These are phyloP conservation scores for Chaenocephalus aceratus DNA, from an alignment of 2,113 vertebrate genomes.

Conservation along the genomic window DNA sequence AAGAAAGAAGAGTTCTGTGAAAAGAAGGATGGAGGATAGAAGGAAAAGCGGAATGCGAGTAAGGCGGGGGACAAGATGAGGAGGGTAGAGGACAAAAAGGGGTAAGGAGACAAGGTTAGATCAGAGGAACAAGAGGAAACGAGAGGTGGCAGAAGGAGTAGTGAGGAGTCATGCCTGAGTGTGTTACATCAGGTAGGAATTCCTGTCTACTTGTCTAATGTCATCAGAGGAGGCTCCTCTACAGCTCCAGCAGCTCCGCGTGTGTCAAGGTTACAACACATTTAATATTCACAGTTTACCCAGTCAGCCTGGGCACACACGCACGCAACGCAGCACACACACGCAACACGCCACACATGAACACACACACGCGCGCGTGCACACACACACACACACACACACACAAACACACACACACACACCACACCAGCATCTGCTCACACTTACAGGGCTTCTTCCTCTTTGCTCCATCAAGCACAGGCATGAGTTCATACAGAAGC, in stretches of 20 bases:
- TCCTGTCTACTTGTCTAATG: conserved; percentile 68
- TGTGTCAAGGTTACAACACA: conserved; percentile 76
- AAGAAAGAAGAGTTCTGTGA: not conserved
- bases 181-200: conserved; percentile 50
- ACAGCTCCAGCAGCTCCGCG: conserved; percentile 51
- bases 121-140: not conserved
- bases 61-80: not conserved
- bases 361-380: not conserved
- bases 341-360: not conserved
- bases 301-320: conserved; percentile 14
- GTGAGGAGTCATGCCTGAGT: conserved; percentile 24
- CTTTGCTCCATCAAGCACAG: conserved; percentile 50
- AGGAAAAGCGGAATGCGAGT: not conserved
- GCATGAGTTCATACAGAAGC: conserved; percentile 18
- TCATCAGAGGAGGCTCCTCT: conserved; percentile 65
- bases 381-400: conserved; percentile 11
- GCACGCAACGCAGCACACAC: not conserved
- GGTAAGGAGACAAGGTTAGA: not conserved
- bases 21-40: not conserved
- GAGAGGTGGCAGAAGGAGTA: not conserved
- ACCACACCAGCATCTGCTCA: conserved; percentile 52
- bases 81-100: not conserved
- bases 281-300: conserved; percentile 71
- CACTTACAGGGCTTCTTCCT: conserved; percentile 55
- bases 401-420: conserved; percentile 21